Evolutionary conservation across 2,888 invertebrate genomes (phyloP).

Genomic region (Antitype chi): DNA sequence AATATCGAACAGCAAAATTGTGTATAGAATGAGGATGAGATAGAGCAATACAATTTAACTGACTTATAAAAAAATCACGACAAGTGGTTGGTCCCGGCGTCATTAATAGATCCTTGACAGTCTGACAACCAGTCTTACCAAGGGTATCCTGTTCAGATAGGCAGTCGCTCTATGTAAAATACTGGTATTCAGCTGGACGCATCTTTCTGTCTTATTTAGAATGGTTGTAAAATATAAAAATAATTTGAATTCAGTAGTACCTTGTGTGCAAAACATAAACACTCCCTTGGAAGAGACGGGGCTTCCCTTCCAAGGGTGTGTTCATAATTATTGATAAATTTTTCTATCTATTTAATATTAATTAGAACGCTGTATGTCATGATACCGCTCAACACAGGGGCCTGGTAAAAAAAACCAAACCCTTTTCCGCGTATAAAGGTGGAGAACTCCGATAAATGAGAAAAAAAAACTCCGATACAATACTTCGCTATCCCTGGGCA

Average conservation of each 20-base stretch:
- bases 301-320: neutral
- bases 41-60: neutral
- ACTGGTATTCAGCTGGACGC: neutral
- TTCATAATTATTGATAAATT: neutral
- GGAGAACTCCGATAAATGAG: neutral
- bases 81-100: neutral
- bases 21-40: neutral
- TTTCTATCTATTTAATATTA: conserved; percentile 3
- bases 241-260: too few species aligned
- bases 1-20: conserved; percentile 11
- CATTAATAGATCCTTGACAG: neutral
- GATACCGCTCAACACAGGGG: neutral
- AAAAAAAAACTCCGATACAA: neutral
- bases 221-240: too few species aligned
- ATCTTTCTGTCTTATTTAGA: too few species aligned
- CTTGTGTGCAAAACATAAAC: too few species aligned
- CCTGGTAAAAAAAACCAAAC: neutral
- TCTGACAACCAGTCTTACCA: neutral
- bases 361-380: conserved; percentile 5
- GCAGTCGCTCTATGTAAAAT: neutral
- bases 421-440: neutral
- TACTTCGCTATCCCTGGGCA: neutral
- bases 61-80: neutral
- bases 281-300: too few species aligned
- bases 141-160: neutral